Conservation (phyloP, 2,113 vertebrate genomes). For the Rhodinocichla rosea region DNA sequence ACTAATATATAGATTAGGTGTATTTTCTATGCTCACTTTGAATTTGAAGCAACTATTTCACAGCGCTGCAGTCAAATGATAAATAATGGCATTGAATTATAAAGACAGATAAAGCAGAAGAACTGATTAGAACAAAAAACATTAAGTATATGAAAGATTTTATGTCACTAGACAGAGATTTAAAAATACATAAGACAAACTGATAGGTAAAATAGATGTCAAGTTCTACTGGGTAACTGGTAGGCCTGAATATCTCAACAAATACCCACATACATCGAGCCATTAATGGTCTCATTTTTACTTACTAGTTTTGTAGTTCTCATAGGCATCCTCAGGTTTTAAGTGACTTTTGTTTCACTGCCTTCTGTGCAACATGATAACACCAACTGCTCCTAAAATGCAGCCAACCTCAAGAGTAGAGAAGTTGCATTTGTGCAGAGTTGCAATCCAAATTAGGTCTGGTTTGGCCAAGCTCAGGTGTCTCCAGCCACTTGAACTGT, state of each 20-base stretch:
- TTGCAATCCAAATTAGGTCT: background rate
- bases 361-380: background rate
- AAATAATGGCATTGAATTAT: background rate
- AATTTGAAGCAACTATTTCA: background rate
- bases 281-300: background rate
- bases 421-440: background rate
- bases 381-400: background rate
- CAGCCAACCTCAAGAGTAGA: background rate
- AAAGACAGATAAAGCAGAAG: background rate
- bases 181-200: background rate
- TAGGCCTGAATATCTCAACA: background rate
- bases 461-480: background rate
- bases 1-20: background rate
- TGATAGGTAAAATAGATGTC: background rate
- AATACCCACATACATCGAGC: rapidly evolving
- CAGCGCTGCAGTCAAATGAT: background rate
- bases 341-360: background rate
- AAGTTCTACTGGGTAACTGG: background rate
- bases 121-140: background rate
- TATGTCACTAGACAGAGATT: background rate
- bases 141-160: background rate
- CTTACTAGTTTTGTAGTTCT: background rate
- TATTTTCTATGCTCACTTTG: background rate
- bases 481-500: background rate
- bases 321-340: background rate